Evolutionary conservation across 2,888 invertebrate species (phyloP), one percentile per base, ranked within the genome.

Genomic region (Cryptophagus acutangulus): DNA sequence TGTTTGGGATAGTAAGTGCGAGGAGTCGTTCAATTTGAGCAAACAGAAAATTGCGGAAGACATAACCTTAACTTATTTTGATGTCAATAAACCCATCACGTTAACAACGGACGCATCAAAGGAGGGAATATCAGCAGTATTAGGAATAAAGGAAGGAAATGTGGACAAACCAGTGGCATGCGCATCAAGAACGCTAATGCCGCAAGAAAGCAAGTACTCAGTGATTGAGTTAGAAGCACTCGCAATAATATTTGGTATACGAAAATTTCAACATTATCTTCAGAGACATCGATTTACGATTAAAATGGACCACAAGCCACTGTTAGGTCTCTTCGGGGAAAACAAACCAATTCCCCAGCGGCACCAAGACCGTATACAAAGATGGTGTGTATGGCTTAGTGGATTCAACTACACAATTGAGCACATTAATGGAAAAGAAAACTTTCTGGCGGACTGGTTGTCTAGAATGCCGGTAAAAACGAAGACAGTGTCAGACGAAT

Each of bases 231-330:
- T n/a, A n/a, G n/a, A n/a, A n/a, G n/a, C n/a, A n/a, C n/a, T n/a
- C n/a, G 57, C 59, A 4, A 62, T 62, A 43, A 55, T 48, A 39
- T 63, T 51, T 17, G 34, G 17, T 3, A 24, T 38, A 33, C 12
- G 15, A 15, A 38, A 38, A 24, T 33, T 38, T 9, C 10, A 31
- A 12, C n/a, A 38, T 2, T 38, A 38, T 15, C 17, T 38, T 15
- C n/a, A n/a, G 10, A 33, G 38, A 10, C 52, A 46, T n/a, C 43
- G 54, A 17, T 40, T 36, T 17, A 25, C 26, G 12, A 17, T 43
- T 4, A 43, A 17, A 30, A 43, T 33, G 17, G 42, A 42, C 10
- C 38, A 42, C 10, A 42, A 42, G 29, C 14, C 33, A 12, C 24
- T 43, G 8, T 36, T 31, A 24, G 16, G 40, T 16, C 18, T 40